Percentiles rank a stretch among this genome's conserved stretches.
Evolutionary conservation across 30 jellyfish, hydroid and myxozoan species (phyloP).

Genomic region (Aurelia sp.): DNA sequence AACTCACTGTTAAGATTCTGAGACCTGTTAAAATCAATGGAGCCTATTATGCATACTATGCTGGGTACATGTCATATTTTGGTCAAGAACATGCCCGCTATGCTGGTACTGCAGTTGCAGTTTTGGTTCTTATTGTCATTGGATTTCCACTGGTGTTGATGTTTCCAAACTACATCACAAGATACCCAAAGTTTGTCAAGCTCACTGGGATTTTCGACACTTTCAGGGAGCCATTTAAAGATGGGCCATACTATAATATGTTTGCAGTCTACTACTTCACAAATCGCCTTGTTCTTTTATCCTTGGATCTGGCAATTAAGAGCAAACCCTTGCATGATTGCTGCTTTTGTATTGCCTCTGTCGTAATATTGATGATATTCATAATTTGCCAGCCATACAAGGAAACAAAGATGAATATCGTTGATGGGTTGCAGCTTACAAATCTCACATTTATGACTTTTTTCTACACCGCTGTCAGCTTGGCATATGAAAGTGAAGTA

Average conservation of each 20-base stretch:
- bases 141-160: constrained; percentile 46
- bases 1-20: constrained; percentile 39
- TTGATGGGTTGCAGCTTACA: constrained; percentile 39
- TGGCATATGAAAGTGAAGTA: constrained; percentile 33
- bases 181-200: constrained; percentile 11
- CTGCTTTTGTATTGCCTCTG: constrained; percentile 27
- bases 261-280: constrained; percentile 52
- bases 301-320: not conserved
- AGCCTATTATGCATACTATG: constrained; percentile 13
- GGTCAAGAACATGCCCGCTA: constrained; percentile 38
- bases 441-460: constrained; percentile 37
- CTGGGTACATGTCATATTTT: constrained; percentile 50
- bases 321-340: constrained; percentile 18
- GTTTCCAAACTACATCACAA: constrained; percentile 12
- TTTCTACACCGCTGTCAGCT: constrained; percentile 19
- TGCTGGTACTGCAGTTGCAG: constrained; percentile 15
- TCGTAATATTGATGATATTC: constrained; percentile 18
- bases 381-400: constrained; percentile 36
- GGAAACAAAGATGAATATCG: constrained; percentile 2
- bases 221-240: constrained; percentile 47
- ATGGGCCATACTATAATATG: not conserved
- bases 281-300: constrained; percentile 27
- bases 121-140: constrained; percentile 11
- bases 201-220: constrained; percentile 46
- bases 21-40: constrained; percentile 27